Conservation (phyloP, 2,888 invertebrate genomes). For the Hanleya hanleyi region DNA sequence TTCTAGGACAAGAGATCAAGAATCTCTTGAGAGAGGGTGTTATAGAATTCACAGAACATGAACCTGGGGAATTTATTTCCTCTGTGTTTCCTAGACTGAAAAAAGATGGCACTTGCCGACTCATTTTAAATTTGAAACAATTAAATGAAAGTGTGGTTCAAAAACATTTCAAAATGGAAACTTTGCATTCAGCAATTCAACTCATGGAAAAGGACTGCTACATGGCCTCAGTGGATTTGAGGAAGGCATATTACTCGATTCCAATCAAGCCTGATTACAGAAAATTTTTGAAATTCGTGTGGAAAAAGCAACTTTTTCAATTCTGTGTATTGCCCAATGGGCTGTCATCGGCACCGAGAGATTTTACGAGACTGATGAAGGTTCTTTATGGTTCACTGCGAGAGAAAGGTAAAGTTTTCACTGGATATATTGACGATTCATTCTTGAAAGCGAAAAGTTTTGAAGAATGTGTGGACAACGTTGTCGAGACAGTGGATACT, state of each 20-base stretch:
- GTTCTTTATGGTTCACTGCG: neutral
- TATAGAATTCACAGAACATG: too few species aligned
- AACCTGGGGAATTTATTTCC: too few species aligned
- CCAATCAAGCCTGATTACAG: too few species aligned
- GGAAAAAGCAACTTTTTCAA: conserved; percentile 19
- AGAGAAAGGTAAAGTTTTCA: neutral
- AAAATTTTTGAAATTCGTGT: conserved; percentile 29
- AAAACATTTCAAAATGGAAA: conserved; percentile 41
- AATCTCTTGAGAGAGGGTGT: neutral
- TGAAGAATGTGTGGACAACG: conserved; percentile 15
- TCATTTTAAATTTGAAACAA: conserved; percentile 32
- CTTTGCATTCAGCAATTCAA: too few species aligned
- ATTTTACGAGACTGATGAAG: neutral
- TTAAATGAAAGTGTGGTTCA: conserved; percentile 27
- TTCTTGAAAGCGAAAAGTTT: conserved; percentile 10
- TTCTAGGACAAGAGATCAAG: neutral
- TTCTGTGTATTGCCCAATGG: conserved; percentile 30
- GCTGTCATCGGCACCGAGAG: neutral
- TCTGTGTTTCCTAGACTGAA: too few species aligned
- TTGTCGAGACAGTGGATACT: conserved; percentile 10
- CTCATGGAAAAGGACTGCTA: too few species aligned
- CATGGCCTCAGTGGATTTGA: too few species aligned
- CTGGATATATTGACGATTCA: conserved; percentile 26
- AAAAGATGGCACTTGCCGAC: conserved; percentile 21
- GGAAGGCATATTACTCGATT: too few species aligned